A percentile compares a stretch with the other conserved stretches of the same genome.
Conservation (phyloP, 1,140 invertebrate genomes). For the Drosophila bocki region DNA sequence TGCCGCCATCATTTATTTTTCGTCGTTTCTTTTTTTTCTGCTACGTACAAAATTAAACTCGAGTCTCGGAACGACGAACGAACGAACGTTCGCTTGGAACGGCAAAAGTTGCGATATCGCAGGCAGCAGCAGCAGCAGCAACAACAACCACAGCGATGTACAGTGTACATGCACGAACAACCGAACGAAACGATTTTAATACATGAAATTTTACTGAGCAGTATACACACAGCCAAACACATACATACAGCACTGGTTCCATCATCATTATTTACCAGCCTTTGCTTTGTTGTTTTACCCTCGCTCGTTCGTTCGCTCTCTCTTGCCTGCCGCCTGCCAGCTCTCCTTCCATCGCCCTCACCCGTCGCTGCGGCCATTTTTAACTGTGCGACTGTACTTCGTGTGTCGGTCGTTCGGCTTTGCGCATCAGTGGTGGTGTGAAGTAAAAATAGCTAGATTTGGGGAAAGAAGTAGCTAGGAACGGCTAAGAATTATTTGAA, state of each 20-base stretch:
- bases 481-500: background rate
- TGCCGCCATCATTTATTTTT: constrained; percentile 80
- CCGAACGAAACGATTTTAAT: constrained; percentile 60
- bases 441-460: background rate
- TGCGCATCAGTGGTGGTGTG: constrained; percentile 2
- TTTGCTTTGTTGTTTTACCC: constrained; percentile 80
- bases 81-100: constrained; percentile 74
- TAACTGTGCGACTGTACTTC: constrained; percentile 84
- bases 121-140: constrained; percentile 27
- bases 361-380: constrained; percentile 65
- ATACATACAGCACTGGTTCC: constrained; percentile 60
- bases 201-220: constrained; percentile 66
- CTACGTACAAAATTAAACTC: constrained; percentile 83
- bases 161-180: constrained; percentile 47
- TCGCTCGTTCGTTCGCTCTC: constrained; percentile 42
- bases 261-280: constrained; percentile 82
- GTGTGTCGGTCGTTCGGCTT: constrained; percentile 65
- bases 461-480: background rate
- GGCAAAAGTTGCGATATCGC: constrained; percentile 80
- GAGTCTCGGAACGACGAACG: constrained; percentile 73
- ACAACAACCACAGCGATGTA: constrained; percentile 25
- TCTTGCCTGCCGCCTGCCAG: constrained; percentile 35
- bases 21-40: constrained; percentile 71
- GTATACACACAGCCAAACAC: constrained; percentile 39
- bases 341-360: constrained; percentile 36